A percentile compares a stretch with the other conserved stretches of the same genome.
Conservation (phyloP, 1,140 invertebrate genomes). For the Apis dorsata region DNA sequence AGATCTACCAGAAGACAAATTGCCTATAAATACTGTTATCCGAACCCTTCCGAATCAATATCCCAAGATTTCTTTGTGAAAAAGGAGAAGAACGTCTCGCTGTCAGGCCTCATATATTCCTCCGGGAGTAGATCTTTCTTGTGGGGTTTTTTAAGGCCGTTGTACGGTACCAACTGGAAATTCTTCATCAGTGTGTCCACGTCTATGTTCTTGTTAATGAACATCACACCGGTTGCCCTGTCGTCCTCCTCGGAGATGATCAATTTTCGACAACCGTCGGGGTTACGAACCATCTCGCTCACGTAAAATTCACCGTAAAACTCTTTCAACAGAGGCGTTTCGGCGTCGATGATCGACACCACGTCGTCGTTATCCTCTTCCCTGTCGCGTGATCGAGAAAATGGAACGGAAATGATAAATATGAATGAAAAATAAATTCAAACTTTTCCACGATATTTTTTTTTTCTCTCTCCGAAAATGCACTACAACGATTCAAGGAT, state of each 20-base stretch:
- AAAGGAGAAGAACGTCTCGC: constrained; percentile 10
- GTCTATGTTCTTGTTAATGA: constrained; percentile 83
- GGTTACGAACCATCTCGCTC: constrained; percentile 83
- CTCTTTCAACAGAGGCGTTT: constrained; percentile 79
- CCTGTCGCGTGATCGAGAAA: constrained; percentile 67
- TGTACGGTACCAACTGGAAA: constrained; percentile 85
- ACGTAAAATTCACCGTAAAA: constrained; percentile 87
- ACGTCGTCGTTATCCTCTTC: constrained; percentile 89
- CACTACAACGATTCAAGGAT: too few relatives aligned
- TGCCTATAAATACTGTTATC: not conserved
- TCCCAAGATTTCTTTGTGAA: not conserved
- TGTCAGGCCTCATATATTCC: not conserved
- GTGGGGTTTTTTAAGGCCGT: constrained; percentile 81
- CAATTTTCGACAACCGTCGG: constrained; percentile 67
- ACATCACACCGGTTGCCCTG: constrained; percentile 83
- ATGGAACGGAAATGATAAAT: too few relatives aligned
- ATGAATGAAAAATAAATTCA: too few relatives aligned
- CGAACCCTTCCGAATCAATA: not conserved
- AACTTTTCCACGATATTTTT: too few relatives aligned
- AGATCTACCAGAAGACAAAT: not conserved
- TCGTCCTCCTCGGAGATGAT: constrained; percentile 80
- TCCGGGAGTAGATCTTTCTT: not conserved
- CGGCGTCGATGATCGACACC: constrained; percentile 83
- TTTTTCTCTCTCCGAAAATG: too few relatives aligned
- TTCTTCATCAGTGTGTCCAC: constrained; percentile 83